phyloP scores from a whole-genome alignment of 2,797 vertebrate genomes.

The Kryptopterus vitreolus region DNA sequence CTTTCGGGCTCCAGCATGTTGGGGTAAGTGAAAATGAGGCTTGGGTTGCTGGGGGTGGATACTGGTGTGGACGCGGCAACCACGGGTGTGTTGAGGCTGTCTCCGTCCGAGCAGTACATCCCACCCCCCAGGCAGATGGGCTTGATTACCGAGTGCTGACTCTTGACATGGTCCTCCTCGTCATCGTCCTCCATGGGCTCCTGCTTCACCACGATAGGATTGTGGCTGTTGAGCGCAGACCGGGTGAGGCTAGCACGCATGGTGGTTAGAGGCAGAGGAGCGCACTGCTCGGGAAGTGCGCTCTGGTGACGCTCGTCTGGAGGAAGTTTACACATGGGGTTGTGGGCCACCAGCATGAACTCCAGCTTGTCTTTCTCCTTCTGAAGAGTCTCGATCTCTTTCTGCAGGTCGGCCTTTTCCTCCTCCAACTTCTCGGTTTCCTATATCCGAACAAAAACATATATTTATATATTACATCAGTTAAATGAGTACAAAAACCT shows the following conservation, averaged over 20 bases:
- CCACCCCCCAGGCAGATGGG: conserved; percentile 91
- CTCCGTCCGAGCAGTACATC: conserved; percentile 88
- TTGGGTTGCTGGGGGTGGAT: conserved; percentile 87
- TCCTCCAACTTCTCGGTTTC: conserved; percentile 97
- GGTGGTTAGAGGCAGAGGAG: conserved; percentile 76
- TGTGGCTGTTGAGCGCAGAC: conserved; percentile 66
- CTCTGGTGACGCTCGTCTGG: conserved; percentile 78
- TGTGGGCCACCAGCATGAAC: conserved; percentile 97
- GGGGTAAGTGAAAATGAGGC: conserved; percentile 97
- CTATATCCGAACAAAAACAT: conserved; percentile 62
- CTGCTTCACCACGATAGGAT: conserved; percentile 91
- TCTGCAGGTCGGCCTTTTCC: conserved; percentile 94
- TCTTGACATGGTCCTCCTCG: conserved; percentile 65
- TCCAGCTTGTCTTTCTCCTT: conserved; percentile 99
- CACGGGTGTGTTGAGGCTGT: conserved; percentile 97
- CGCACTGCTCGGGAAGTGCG: conserved; percentile 72
- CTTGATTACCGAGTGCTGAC: conserved; percentile 96
- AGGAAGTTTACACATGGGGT: conserved; percentile 93
- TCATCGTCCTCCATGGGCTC: conserved; percentile 83
- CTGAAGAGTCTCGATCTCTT: conserved; percentile 93
- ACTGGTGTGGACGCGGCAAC: conserved; percentile 94
- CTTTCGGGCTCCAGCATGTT: conserved; percentile 96
- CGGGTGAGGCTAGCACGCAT: conserved; percentile 75
- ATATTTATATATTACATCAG: background rate
- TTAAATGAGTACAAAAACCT: conserved; percentile 11